These are phyloP conservation scores for Huso huso DNA, from an alignment of 2,797 vertebrate genomes.

Conservation along the genomic window DNA sequence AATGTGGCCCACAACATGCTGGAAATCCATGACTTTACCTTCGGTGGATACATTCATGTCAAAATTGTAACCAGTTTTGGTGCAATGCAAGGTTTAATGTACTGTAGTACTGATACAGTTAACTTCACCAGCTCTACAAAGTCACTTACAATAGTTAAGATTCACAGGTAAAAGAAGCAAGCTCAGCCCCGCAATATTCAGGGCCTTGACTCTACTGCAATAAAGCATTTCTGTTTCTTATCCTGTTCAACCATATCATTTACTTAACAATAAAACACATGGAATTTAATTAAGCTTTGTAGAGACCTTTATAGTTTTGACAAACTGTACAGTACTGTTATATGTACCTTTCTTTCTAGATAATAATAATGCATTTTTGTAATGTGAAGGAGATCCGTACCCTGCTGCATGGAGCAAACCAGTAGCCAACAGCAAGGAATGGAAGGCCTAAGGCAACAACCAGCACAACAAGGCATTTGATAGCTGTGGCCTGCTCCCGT, in stretches of 20 bases:
- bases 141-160: no score
- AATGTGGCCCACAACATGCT: no score
- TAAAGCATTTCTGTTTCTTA: background rate
- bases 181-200: no score
- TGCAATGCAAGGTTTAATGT: no score
- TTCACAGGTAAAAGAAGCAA: no score
- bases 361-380: background rate
- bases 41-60: no score
- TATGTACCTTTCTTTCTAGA: background rate
- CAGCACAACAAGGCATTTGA: slow-evolving; percentile 81
- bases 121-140: no score
- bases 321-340: background rate
- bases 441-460: slow-evolving; percentile 74
- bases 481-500: slow-evolving; percentile 68
- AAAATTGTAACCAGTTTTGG: no score
- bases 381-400: slow-evolving; percentile 42
- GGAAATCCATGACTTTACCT: no score
- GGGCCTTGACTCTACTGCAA: no score
- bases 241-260: background rate
- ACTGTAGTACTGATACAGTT: no score
- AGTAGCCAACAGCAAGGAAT: slow-evolving; percentile 74
- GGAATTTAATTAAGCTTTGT: background rate
- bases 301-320: no score
- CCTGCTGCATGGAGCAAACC: slow-evolving; percentile 82
- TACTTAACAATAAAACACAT: background rate